These are phyloP conservation scores for Caenorhabditis sp. DNA, from an alignment of 2,888 invertebrate species.

Conservation along the genomic window DNA sequence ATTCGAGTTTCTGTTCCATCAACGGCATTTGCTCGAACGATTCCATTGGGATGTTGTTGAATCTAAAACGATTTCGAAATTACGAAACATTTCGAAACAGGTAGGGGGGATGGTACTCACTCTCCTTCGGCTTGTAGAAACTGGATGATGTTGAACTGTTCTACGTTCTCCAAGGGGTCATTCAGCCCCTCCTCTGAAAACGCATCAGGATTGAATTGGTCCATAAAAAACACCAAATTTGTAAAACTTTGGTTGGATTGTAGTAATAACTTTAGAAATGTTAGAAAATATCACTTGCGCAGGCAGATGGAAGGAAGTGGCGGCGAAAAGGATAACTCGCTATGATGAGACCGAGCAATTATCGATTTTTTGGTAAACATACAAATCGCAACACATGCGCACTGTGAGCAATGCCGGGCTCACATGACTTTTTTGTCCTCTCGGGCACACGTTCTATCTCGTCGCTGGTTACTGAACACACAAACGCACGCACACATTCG, in stretches of 20 bases:
- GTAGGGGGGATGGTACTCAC: conserved; percentile 69
- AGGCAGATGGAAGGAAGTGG: conserved; percentile 10
- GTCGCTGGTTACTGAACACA: conserved; percentile 9
- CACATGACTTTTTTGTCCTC: conserved; percentile 52
- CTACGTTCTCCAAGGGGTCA: conserved; percentile 80
- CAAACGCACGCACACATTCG: conserved; percentile 19
- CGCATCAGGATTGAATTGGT: conserved; percentile 7
- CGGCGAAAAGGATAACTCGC: background rate
- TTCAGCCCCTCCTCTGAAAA: conserved; percentile 62
- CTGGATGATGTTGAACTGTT: conserved; percentile 82
- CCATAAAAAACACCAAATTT: background rate
- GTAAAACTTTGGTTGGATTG: background rate
- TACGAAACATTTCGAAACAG: conserved; percentile 9
- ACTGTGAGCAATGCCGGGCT: conserved; percentile 28
- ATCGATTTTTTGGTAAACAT: conserved; percentile 53
- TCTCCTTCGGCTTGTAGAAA: conserved; percentile 78
- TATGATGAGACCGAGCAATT: conserved; percentile 33
- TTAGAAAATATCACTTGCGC: conserved; percentile 9
- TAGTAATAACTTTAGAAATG: no score
- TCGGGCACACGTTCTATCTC: conserved; percentile 33
- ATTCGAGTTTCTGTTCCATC: conserved; percentile 18
- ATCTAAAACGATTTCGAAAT: conserved; percentile 19
- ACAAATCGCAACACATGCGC: conserved; percentile 56
- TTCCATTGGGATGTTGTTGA: conserved; percentile 43
- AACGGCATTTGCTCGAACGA: conserved; percentile 27